A percentile compares a stretch with the other conserved stretches of the same genome.
phyloP scores from a whole-genome alignment of 2,888 invertebrate genomes.

The Hydrotaea cyrtoneurina region DNA sequence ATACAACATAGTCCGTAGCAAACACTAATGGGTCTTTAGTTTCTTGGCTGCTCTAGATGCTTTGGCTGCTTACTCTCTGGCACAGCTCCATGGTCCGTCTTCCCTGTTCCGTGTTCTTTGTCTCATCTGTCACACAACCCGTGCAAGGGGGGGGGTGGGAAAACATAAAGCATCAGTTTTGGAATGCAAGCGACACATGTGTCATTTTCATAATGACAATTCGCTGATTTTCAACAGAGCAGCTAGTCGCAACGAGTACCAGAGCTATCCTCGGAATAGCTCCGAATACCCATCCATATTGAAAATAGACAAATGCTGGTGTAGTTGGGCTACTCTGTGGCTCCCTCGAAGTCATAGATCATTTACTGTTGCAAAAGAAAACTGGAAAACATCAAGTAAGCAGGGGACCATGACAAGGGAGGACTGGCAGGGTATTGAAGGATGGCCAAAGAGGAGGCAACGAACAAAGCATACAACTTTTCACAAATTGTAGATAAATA shows the following conservation, averaged over 20 bases:
- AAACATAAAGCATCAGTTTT: constrained; percentile 22
- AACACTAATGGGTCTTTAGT: constrained; percentile 47
- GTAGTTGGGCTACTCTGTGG: not conserved
- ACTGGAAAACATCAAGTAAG: not conserved
- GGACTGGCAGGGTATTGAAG: not conserved
- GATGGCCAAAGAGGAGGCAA: not conserved
- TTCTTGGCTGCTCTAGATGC: constrained; percentile 12
- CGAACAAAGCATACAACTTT: constrained; percentile 1
- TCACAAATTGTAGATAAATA: constrained; percentile 47
- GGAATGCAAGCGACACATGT: constrained; percentile 35
- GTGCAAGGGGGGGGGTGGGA: not conserved
- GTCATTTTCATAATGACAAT: constrained; percentile 41
- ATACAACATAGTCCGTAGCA: not conserved
- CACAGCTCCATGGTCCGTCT: not conserved
- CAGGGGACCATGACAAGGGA: not conserved
- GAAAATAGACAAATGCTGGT: not conserved
- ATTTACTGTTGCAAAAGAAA: not conserved
- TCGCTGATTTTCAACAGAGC: constrained; percentile 22
- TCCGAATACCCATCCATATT: not conserved
- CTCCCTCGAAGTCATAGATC: constrained; percentile 4
- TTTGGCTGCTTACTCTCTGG: not conserved
- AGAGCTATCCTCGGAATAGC: not conserved
- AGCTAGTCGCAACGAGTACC: not conserved
- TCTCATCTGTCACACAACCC: not conserved
- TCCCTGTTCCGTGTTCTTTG: too few relatives aligned